Evolutionary conservation across 2,888 invertebrate species (phyloP), one percentile per base, ranked within the genome.

Genomic region (Branchinecta sandiegonensis): DNA sequence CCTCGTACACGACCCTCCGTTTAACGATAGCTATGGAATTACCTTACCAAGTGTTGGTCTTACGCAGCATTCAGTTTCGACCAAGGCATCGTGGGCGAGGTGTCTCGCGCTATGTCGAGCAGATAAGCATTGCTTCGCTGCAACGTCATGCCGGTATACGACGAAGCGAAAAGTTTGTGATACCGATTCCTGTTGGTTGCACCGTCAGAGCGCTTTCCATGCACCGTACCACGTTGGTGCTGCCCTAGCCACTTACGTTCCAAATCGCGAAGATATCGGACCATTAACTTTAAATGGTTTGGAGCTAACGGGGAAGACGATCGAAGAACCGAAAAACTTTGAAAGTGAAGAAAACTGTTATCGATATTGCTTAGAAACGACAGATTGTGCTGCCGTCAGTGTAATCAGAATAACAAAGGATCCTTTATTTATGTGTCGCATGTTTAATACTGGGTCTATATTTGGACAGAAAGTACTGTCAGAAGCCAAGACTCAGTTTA

Each of bases 71-170:
- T 56, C 56, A 8, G n/a, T 56, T 8, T 56, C 56, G 17, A 17
- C 9, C 17, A 56, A 56, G 17, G 56, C 56, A 14, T 56, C 56
- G 8, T 56, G 56, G 56, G 56, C 56, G n/a, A n/a, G 56, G n/a
- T 56, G 56, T 9, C 17, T 56, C 8, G 56, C 56, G n/a, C 56
- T 56, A 8, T 56, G 56, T 56, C 56, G 56, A 8, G 56, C 56
- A 8, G 56, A 56, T 56, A 56, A 17, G 17, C 8, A 56, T 56
- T 56, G 56, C 56, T 56, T 14, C 17, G 56, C 56, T 14, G 56
- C 56, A 56, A 56, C 56, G n/a, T 56, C 56, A 9, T 56, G 56
- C 56, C 56, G 56, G n/a, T 56, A 56, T 56, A 14, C 56, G 56
- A 56, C 56, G 17, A 56, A 17, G 17, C n/a, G 56, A 56, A 56